Conservation (phyloP, 1,140 invertebrate species). For the Bathynomus jamesi region DNA sequence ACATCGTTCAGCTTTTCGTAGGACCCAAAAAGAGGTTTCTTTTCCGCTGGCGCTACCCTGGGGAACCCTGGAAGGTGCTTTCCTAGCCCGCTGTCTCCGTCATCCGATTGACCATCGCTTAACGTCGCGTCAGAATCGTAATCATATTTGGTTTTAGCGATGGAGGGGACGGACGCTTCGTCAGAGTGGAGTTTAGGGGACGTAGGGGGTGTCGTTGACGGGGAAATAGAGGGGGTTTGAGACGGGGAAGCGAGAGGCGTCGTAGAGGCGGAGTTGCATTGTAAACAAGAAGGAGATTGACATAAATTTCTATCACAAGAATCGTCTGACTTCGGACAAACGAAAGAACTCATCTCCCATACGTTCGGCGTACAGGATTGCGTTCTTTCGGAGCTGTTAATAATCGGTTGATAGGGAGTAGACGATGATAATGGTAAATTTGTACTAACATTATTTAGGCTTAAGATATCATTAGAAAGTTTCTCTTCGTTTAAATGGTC, state of each 20-base stretch:
- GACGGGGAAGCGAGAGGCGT: constrained; percentile 12
- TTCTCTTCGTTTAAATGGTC: constrained; percentile 20
- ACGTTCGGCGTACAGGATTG: not conserved
- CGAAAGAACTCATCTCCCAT: not conserved
- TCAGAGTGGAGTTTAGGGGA: not conserved
- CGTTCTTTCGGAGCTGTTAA: not conserved
- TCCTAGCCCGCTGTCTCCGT: constrained; percentile 18
- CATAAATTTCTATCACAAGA: no score
- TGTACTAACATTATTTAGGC: not conserved
- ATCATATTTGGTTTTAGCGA: no score
- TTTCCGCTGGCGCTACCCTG: constrained; percentile 16
- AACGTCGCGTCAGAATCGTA: constrained; percentile 32
- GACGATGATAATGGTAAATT: not conserved
- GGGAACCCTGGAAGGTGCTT: not conserved
- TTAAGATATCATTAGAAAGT: constrained; percentile 8
- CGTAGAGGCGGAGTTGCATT: not conserved
- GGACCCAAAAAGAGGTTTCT: constrained; percentile 22
- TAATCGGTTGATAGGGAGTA: not conserved
- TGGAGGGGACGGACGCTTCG: not conserved
- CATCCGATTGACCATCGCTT: constrained; percentile 31
- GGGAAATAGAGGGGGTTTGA: constrained; percentile 15
- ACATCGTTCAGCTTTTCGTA: constrained; percentile 25
- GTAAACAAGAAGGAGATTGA: not conserved
- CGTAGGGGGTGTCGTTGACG: not conserved
- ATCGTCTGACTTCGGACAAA: not conserved